Percentiles rank a stretch among this genome's conserved stretches.
These are phyloP conservation scores for Ormyrus nitidulus DNA, from an alignment of 2,888 invertebrate genomes.

Conservation along the genomic window DNA sequence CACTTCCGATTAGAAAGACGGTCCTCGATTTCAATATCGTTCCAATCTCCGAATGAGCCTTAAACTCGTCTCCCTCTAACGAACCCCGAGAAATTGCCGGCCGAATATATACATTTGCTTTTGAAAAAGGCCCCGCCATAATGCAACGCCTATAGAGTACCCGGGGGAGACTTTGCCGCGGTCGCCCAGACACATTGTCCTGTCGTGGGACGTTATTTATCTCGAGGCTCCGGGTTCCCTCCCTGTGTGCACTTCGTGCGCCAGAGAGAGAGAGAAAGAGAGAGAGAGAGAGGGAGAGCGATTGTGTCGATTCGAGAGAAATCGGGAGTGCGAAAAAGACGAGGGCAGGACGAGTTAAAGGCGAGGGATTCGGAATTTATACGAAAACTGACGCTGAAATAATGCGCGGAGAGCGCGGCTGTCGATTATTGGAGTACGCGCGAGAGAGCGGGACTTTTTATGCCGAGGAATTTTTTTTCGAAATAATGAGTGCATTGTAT, in stretches of 20 bases:
- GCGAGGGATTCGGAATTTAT: slow-evolving; percentile 29
- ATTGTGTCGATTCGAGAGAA: slow-evolving; percentile 49
- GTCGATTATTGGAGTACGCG: too few species aligned
- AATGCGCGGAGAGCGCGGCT: not conserved
- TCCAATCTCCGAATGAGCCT: too few species aligned
- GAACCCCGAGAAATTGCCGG: too few species aligned
- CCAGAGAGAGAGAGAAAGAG: too few species aligned
- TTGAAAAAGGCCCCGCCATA: slow-evolving; percentile 26
- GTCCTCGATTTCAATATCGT: too few species aligned
- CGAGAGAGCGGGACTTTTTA: too few species aligned
- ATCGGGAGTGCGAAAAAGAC: not conserved
- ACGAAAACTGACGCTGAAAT: slow-evolving; percentile 13
- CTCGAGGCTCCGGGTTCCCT: slow-evolving; percentile 43
- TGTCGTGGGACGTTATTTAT: slow-evolving; percentile 62
- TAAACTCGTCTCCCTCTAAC: too few species aligned
- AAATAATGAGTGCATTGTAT: too few species aligned
- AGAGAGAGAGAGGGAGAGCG: not conserved
- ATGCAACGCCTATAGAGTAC: slow-evolving; percentile 34
- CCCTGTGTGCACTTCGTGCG: slow-evolving; percentile 1
- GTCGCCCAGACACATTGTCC: slow-evolving; percentile 61
- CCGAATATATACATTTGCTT: slow-evolving; percentile 14
- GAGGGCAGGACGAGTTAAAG: not conserved
- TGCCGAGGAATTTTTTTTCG: too few species aligned
- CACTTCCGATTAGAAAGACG: too few species aligned
- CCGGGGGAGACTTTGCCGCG: slow-evolving; percentile 36